Evolutionary conservation across 2,797 vertebrate species (phyloP).

Genomic region (Pantherophis vulpinus): DNA sequence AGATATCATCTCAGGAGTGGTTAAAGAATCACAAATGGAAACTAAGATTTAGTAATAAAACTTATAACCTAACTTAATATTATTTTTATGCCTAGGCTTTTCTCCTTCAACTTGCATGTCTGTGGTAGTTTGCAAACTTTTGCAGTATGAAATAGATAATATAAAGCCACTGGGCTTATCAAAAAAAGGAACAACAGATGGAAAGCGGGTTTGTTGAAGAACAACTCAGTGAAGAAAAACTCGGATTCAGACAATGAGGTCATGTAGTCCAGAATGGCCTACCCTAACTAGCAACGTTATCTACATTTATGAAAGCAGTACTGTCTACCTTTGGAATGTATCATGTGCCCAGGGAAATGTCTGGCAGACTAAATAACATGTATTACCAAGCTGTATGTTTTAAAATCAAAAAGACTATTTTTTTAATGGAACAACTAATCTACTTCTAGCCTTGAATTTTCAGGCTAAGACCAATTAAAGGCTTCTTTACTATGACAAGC

Average conservation of each 20-base stretch:
- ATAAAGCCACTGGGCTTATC: background rate
- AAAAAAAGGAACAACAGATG: constrained; percentile 9
- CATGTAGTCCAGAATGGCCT: background rate
- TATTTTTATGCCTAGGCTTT: background rate
- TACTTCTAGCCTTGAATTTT: constrained; percentile 69
- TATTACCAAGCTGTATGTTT: constrained; percentile 31
- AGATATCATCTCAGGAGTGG: background rate
- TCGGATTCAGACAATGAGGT: background rate
- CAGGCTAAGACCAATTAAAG: constrained; percentile 80
- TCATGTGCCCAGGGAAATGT: constrained; percentile 5
- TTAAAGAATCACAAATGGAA: background rate
- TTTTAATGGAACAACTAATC: constrained; percentile 56
- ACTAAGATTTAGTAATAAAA: background rate
- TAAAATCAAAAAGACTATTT: constrained; percentile 2
- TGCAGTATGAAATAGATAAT: background rate
- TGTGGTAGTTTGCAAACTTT: background rate
- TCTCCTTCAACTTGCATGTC: background rate
- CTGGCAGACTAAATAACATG: constrained; percentile 45
- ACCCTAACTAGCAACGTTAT: background rate
- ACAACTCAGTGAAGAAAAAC: constrained; percentile 10
- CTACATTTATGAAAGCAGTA: constrained; percentile 18
- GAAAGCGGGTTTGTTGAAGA: accelerated
- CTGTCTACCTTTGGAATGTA: background rate
- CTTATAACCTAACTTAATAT: background rate
- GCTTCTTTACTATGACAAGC: constrained; percentile 74